Percentiles rank a stretch among this genome's conserved stretches.
phyloP scores from a whole-genome alignment of 92 coral and sea anemone genomes.

The Porites divaricata region DNA sequence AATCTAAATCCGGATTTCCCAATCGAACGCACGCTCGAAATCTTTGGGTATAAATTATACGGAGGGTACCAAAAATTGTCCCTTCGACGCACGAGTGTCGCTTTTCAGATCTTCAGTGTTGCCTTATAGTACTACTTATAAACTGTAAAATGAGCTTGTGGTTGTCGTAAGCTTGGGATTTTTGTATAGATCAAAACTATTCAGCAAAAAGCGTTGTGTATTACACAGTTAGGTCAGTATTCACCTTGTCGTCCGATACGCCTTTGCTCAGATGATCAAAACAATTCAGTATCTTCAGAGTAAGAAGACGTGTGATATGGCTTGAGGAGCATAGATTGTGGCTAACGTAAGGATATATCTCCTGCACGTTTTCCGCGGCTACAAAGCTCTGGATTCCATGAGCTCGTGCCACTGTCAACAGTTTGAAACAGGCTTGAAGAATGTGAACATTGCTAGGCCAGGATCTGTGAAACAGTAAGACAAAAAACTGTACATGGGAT shows the following conservation, averaged over 20 bases:
- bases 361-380: constrained; percentile 50
- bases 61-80: too few species aligned
- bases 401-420: constrained; percentile 51
- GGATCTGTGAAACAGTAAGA: constrained; percentile 35
- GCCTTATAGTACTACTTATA: too few species aligned
- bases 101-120: too few species aligned
- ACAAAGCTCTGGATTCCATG: constrained; percentile 43
- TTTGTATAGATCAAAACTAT: too few species aligned
- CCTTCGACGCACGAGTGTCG: too few species aligned
- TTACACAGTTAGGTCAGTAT: neutral
- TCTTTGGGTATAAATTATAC: too few species aligned
- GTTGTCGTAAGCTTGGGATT: too few species aligned
- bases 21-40: too few species aligned
- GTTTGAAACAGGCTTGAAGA: constrained; percentile 74
- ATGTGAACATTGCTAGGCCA: constrained; percentile 73
- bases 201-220: too few species aligned
- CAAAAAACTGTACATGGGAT: neutral
- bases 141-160: too few species aligned
- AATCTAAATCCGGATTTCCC: too few species aligned
- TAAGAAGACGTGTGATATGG: constrained; percentile 77
- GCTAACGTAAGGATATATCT: constrained; percentile 57
- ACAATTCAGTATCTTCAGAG: constrained; percentile 73
- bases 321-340: constrained; percentile 81
- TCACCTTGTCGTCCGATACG: constrained; percentile 36
- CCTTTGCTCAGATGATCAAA: constrained; percentile 64